Evolutionary conservation across 2,888 invertebrate species (phyloP), one percentile per base, ranked within the genome.

Genomic region (Eledone cirrhosa): DNA sequence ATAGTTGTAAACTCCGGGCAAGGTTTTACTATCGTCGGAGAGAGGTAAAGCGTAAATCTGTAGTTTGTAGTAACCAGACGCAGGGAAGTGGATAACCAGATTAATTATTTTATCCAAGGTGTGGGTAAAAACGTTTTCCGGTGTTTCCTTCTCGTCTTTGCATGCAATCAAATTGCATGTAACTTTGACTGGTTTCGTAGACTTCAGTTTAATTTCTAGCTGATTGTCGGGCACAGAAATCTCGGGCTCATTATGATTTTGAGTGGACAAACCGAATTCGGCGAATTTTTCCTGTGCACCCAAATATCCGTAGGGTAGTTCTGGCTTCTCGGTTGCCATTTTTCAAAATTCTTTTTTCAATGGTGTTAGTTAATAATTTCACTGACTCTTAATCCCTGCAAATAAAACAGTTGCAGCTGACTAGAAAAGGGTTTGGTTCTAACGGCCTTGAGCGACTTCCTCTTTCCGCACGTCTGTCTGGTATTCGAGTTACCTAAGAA

Each of bases 1-100:
- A 81, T 90, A 90, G 84, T 90, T 90, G 85, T 82, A 90, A 29
- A 90, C 90, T 33, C 89, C 90, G 0, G 89, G 90, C 63, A 90
- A 85, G 27, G 87, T 87, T 83, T 90, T 90, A 78, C 88, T 88
- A 24, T 88, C 86, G 78, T 90, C 90, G 31, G 85, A 80, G 78
- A 83, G 84, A 5, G 88, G 88, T 77, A 89, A 84, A 13, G 88
- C 90, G 80, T 88, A 90, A 16, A 90, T 83, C 84, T 90, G 90
- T 78, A 90, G 86, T 83, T 90, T 90, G 85, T 87, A 90, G 80
- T 83, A 88, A 27, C 90, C 90, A 7, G 86, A 80, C 78, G 85
- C 85, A 5, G 90, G 90, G 53, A 87, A 78, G 76, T 80, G 81
- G 69, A 86, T 81, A 24, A 85, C 79, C 77, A 86, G 86, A 63